These are phyloP conservation scores for Anoplophora glabripennis DNA, from an alignment of 1,140 invertebrate genomes.

Conservation along the genomic window DNA sequence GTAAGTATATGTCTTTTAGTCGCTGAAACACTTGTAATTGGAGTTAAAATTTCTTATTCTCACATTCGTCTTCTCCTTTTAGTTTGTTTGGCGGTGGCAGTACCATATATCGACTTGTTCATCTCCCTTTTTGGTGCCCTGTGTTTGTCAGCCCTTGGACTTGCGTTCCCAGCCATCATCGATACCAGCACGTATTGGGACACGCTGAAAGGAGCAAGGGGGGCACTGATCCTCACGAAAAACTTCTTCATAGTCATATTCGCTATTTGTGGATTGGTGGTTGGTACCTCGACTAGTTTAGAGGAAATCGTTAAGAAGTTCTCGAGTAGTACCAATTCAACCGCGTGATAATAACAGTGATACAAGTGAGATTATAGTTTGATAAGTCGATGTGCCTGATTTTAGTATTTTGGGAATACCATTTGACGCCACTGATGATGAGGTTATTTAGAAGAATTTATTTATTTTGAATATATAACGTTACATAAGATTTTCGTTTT, in stretches of 20 bases:
- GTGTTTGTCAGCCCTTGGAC: conserved; percentile 76
- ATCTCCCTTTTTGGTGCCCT: conserved; percentile 89
- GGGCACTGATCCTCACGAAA: conserved; percentile 56
- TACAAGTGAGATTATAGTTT: too few species aligned
- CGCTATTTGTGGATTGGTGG: conserved; percentile 63
- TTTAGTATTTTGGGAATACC: background rate
- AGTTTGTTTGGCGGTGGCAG: conserved; percentile 74
- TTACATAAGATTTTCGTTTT: background rate
- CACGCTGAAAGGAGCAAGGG: conserved; percentile 49
- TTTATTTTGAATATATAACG: background rate
- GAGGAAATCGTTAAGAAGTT: conserved; percentile 53
- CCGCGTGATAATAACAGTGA: background rate
- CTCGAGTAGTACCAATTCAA: conserved; percentile 3
- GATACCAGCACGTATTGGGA: conserved; percentile 67
- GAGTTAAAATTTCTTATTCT: background rate
- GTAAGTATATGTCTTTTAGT: conserved; percentile 62
- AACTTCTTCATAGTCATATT: conserved; percentile 69
- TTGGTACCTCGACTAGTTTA: conserved; percentile 70
- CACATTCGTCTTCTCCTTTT: conserved; percentile 13
- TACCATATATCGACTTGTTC: conserved; percentile 82
- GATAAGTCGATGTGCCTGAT: too few species aligned
- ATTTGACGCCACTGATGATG: background rate
- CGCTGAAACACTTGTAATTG: background rate
- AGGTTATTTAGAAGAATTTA: background rate
- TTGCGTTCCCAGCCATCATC: conserved; percentile 86